phyloP scores from a whole-genome alignment of 2,888 invertebrate species.

The Beris morrisii region DNA sequence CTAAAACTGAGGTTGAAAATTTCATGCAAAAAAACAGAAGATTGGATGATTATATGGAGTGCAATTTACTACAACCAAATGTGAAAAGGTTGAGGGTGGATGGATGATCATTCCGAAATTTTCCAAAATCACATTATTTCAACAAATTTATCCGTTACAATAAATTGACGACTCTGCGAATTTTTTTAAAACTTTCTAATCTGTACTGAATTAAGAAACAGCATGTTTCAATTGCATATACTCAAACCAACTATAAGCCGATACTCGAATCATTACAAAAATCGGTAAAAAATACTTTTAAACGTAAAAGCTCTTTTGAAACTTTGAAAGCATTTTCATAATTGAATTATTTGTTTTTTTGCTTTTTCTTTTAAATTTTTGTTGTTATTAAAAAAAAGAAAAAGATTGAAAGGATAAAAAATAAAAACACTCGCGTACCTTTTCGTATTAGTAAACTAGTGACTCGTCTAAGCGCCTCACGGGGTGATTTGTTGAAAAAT shows the following conservation, averaged over 20 bases:
- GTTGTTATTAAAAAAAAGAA: slow-evolving; percentile 2
- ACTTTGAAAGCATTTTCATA: neutral
- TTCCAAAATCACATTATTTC: slow-evolving; percentile 37
- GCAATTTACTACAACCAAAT: slow-evolving; percentile 13
- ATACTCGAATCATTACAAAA: slow-evolving; percentile 4
- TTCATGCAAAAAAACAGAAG: neutral
- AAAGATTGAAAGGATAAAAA: slow-evolving; percentile 13
- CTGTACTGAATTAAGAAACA: slow-evolving; percentile 1
- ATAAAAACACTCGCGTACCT: slow-evolving; percentile 60
- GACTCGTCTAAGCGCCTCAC: slow-evolving; percentile 83
- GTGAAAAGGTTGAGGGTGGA: slow-evolving; percentile 4
- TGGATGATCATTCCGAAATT: slow-evolving; percentile 37
- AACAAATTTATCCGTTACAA: slow-evolving; percentile 10
- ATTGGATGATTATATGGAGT: slow-evolving; percentile 3
- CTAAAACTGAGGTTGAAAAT: neutral
- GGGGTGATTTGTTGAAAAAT: slow-evolving; percentile 85
- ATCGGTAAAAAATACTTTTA: slow-evolving; percentile 5
- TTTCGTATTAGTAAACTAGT: slow-evolving; percentile 86
- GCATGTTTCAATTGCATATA: slow-evolving; percentile 8
- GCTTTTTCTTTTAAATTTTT: neutral
- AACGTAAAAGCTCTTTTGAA: slow-evolving; percentile 9
- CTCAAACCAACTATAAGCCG: slow-evolving; percentile 16
- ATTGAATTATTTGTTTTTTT: too few relatives aligned
- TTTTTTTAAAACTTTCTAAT: slow-evolving; percentile 6
- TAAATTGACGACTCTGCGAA: slow-evolving; percentile 1